Evolutionary conservation across 1,140 invertebrate species (phyloP), one percentile per base, ranked within the genome.

Genomic region (Aethina tumida): DNA sequence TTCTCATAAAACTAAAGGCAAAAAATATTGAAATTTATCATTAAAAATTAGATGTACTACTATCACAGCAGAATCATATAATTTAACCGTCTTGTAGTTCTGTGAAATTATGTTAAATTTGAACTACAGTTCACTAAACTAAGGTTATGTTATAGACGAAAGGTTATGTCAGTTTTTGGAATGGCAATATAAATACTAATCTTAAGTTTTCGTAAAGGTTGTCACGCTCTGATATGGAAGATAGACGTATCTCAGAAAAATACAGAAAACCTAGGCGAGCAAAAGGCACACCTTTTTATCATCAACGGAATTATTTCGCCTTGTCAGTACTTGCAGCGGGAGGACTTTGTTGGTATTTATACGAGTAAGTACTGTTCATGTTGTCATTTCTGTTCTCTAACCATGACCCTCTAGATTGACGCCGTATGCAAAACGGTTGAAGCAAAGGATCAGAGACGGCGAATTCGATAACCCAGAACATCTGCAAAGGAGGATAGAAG

Each of bases 211-310:
- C n/a, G n/a, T n/a, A n/a, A n/a, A n/a, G n/a, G n/a, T n/a, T n/a
- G n/a, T n/a, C n/a, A n/a, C n/a, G n/a, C n/a, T n/a, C n/a, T n/a
- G n/a, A n/a, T 55, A 57, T 57, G 55, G 52, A 41, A 39, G 46
- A 58, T 43, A 52, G 48, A 52, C 55, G 55, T 35, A 51, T 57
- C 14, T 51, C 55, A 27, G 40, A 52, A 35, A 55, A 38, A 45
- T 35, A 54, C 17, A 39, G 67, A 50, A 71, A 71, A 61, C 67
- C 69, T 40, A 64, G 68, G 51, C 56, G 62, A 58, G 47, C 68
- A 40, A 62, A 59, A 55, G 69, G 69, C 41, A 70, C 69, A 22
- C 69, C 69, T 14, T 64, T 66, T 35, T 61, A 53, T 37, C 50
- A 31, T 39, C 51, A 57, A 24, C 53, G 66, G 48, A 67, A 67